phyloP scores from a whole-genome alignment of 1,140 invertebrate species.

The Brachionus paranguensis region DNA sequence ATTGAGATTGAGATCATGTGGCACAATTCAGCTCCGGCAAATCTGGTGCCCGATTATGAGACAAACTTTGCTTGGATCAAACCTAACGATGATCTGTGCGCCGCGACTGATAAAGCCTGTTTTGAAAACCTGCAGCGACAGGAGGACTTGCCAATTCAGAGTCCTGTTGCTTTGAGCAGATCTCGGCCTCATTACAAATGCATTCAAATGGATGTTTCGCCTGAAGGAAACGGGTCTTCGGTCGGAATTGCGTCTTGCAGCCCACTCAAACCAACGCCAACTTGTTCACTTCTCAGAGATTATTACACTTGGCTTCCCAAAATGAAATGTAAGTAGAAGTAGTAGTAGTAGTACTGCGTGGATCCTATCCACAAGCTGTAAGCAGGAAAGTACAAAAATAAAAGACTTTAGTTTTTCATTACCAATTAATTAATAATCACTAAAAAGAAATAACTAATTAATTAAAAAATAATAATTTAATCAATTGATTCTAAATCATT shows the following conservation, averaged over 20 bases:
- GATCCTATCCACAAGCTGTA: too few relatives aligned
- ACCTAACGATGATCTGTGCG: slow-evolving; percentile 41
- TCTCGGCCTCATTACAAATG: neutral
- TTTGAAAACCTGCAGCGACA: slow-evolving; percentile 40
- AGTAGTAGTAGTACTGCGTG: too few relatives aligned
- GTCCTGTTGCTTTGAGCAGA: slow-evolving; percentile 44
- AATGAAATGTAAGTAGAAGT: slow-evolving; percentile 41
- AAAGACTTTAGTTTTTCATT: too few relatives aligned
- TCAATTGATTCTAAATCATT: too few relatives aligned
- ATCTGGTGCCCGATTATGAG: slow-evolving; percentile 22
- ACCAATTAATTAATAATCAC: too few relatives aligned
- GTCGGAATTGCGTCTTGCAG: slow-evolving; percentile 42
- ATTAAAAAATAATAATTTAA: too few relatives aligned
- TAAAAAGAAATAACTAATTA: too few relatives aligned
- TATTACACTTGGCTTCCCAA: slow-evolving; percentile 48
- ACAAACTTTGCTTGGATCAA: slow-evolving; percentile 46
- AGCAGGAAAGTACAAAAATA: too few relatives aligned
- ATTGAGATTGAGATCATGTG: slow-evolving; percentile 52
- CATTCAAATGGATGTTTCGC: slow-evolving; percentile 28
- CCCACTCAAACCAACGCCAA: slow-evolving; percentile 48
- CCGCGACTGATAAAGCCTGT: slow-evolving; percentile 42
- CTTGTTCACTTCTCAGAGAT: slow-evolving; percentile 47
- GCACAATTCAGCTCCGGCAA: slow-evolving; percentile 46
- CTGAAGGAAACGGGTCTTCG: slow-evolving; percentile 20
- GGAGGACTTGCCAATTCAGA: slow-evolving; percentile 44